Evolutionary conservation across 53 echinoderm and acorn worm species (phyloP), one percentile per base, ranked within the genome.

Genomic region (Echinarachnius parma): DNA sequence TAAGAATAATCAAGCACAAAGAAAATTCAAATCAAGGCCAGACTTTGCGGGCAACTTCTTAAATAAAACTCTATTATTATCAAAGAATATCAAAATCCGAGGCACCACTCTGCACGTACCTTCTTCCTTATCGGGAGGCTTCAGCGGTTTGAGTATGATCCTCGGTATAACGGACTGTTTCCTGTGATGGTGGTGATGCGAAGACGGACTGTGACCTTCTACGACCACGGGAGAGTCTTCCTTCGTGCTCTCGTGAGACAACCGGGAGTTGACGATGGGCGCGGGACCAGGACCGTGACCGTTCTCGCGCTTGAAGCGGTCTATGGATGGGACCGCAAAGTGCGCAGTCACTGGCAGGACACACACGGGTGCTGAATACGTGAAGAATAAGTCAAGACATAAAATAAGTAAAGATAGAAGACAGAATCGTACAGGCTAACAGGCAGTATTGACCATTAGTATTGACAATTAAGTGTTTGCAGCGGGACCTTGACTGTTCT

Each of bases 361-460:
- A 69, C 87, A 94, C 32, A 94, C 83, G 67, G 95, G 90, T 94
- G 76, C n/a, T n/a, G n/a, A n/a, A n/a, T n/a, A n/a, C n/a, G n/a
- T n/a, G n/a, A n/a, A n/a, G n/a, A n/a, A n/a, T n/a, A n/a, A n/a
- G n/a, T n/a, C n/a, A n/a, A n/a, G n/a, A n/a, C n/a, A n/a, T n/a
- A n/a, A n/a, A n/a, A n/a, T n/a, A n/a, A n/a, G n/a, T n/a, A n/a
- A n/a, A n/a, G n/a, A n/a, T n/a, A n/a, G n/a, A n/a, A n/a, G n/a
- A n/a, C n/a, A n/a, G n/a, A n/a, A n/a, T n/a, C n/a, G n/a, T n/a
- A n/a, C n/a, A n/a, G n/a, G n/a, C n/a, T n/a, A n/a, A n/a, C n/a
- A n/a, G n/a, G n/a, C n/a, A n/a, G n/a, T n/a, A n/a, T n/a, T n/a
- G n/a, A n/a, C n/a, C n/a, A n/a, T n/a, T n/a, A n/a, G n/a, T n/a